These are phyloP conservation scores for Conistra vaccinii DNA, from an alignment of 2,888 invertebrate genomes.

Conservation along the genomic window DNA sequence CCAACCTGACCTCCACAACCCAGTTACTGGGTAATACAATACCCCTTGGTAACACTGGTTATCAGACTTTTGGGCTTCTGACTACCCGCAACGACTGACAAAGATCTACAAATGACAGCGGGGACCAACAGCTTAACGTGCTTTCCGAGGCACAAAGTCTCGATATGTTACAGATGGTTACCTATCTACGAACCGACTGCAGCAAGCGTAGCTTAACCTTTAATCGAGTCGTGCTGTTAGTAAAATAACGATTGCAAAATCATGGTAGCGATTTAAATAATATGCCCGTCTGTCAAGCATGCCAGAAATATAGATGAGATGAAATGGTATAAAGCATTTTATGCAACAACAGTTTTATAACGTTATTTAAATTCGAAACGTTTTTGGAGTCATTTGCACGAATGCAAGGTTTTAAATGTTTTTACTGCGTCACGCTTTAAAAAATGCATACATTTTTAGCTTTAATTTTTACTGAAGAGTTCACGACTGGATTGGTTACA, in stretches of 20 bases:
- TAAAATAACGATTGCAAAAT: neutral
- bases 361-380: constrained; percentile 41
- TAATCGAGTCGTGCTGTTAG: neutral
- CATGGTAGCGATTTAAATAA: neutral
- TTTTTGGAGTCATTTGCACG: neutral
- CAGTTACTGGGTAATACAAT: no score
- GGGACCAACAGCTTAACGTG: no score
- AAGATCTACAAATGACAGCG: no score
- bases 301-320: constrained; percentile 27
- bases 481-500: neutral
- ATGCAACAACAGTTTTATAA: constrained; percentile 7
- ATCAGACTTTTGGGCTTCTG: no score
- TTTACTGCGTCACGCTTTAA: constrained; percentile 13
- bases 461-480: neutral
- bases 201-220: neutral
- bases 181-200: neutral
- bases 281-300: neutral
- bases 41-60: no score
- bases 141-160: no score
- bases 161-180: no score
- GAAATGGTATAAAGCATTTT: constrained; percentile 2
- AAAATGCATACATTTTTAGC: constrained; percentile 29
- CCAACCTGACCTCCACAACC: no score
- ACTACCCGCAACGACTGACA: no score
- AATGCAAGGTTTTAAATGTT: constrained; percentile 20